phyloP scores from a whole-genome alignment of 2,888 invertebrate genomes.

The Rotaria socialis region DNA sequence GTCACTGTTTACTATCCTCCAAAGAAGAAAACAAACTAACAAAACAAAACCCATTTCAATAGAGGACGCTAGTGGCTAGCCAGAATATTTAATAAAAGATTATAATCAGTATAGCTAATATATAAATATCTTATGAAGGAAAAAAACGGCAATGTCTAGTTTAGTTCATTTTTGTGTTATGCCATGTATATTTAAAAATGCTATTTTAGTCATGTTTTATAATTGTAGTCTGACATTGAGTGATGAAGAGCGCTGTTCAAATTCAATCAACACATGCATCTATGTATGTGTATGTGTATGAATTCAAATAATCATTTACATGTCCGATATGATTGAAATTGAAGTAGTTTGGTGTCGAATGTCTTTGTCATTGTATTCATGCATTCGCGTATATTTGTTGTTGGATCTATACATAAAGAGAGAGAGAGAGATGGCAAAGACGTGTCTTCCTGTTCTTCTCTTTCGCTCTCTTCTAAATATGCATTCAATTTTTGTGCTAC shows the following conservation, averaged over 20 bases:
- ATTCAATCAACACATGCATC: background rate
- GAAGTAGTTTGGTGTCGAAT: background rate
- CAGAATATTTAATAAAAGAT: no score
- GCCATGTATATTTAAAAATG: no score
- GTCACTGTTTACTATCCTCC: background rate
- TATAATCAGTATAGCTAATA: no score
- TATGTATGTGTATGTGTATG: background rate
- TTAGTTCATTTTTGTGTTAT: no score
- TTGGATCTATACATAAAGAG: background rate
- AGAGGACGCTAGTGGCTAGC: background rate
- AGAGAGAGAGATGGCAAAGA: background rate
- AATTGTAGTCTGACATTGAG: background rate
- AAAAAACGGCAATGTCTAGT: no score
- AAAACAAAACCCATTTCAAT: background rate
- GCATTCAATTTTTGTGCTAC: background rate
- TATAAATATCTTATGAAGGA: no score
- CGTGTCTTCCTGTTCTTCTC: background rate
- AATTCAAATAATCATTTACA: no score
- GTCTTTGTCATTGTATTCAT: background rate
- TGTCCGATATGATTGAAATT: background rate
- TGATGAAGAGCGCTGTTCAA: background rate
- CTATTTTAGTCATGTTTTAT: background rate
- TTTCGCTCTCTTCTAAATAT: background rate
- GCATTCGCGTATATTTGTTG: background rate
- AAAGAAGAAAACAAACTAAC: background rate